These are phyloP conservation scores for Onthophagus sagittarius DNA, from an alignment of 2,888 invertebrate species.

Conservation along the genomic window DNA sequence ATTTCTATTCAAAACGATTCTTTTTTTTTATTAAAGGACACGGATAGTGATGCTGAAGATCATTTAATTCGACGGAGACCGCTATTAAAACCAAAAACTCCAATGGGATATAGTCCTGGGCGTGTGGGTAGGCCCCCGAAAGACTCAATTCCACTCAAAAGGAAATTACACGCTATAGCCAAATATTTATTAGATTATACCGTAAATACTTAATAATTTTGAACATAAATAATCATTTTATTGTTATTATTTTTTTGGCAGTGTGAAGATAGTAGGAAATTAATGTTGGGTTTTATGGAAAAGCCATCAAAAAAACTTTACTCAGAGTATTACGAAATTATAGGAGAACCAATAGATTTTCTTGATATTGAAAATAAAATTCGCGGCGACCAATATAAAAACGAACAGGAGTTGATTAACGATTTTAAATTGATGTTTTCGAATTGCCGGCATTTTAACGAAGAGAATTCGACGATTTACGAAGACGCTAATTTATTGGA, in stretches of 20 bases:
- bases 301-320: slow-evolving; percentile 93
- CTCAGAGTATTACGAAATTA: slow-evolving; percentile 93
- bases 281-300: slow-evolving; percentile 92
- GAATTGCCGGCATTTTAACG: slow-evolving; percentile 96
- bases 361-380: slow-evolving; percentile 89
- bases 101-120: slow-evolving; percentile 30
- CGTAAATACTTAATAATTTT: slow-evolving; percentile 37
- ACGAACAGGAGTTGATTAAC: slow-evolving; percentile 78
- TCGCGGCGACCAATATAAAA: slow-evolving; percentile 76
- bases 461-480: slow-evolving; percentile 92
- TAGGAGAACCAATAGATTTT: slow-evolving; percentile 92
- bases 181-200: slow-evolving; percentile 68
- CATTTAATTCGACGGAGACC: slow-evolving; percentile 42
- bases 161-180: slow-evolving; percentile 76
- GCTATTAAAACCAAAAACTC: slow-evolving; percentile 37
- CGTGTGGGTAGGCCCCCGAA: slow-evolving; percentile 45
- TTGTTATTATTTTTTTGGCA: slow-evolving; percentile 31
- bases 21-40: slow-evolving; percentile 44
- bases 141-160: slow-evolving; percentile 61
- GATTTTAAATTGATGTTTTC: slow-evolving; percentile 94
- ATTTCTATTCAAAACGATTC: no score
- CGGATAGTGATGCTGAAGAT: slow-evolving; percentile 52
- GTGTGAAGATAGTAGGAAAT: slow-evolving; percentile 76
- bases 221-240: no score
- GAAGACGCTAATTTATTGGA: slow-evolving; percentile 91